phyloP scores from a whole-genome alignment of 1,140 invertebrate genomes.

The Gyrodactylus salaris region DNA sequence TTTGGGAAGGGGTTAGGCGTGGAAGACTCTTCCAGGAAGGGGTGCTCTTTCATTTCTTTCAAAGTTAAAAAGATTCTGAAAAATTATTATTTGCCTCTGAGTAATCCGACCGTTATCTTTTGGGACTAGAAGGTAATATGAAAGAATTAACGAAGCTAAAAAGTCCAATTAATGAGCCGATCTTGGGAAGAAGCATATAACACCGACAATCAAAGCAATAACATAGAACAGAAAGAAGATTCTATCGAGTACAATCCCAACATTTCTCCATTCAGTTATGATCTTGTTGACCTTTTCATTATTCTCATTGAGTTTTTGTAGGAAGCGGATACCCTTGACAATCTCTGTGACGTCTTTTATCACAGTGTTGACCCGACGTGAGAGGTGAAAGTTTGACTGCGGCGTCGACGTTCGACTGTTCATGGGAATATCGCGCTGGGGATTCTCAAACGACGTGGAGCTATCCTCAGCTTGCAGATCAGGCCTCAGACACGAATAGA shows the following conservation, averaged over 20 bases:
- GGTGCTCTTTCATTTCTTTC: too few relatives aligned
- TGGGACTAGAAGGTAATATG: too few relatives aligned
- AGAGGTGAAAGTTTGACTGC: neutral
- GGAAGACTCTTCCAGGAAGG: too few relatives aligned
- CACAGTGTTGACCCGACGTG: neutral
- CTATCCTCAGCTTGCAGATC: neutral
- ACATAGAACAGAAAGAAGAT: conserved; percentile 10
- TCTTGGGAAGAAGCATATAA: conserved; percentile 9
- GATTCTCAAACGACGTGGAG: neutral
- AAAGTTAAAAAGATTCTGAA: too few relatives aligned
- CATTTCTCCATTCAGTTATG: conserved; percentile 9
- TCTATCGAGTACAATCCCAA: conserved; percentile 10
- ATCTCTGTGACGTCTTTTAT: conserved; percentile 6
- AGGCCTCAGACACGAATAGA: neutral
- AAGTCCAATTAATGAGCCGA: conserved; percentile 1
- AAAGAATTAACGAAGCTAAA: too few relatives aligned
- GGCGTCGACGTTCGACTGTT: neutral
- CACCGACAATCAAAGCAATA: conserved; percentile 10
- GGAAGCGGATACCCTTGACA: conserved; percentile 3
- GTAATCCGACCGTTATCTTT: too few relatives aligned
- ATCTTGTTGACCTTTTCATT: conserved; percentile 7
- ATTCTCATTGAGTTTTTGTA: conserved; percentile 6
- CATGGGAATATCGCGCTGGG: neutral
- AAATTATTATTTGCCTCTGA: too few relatives aligned
- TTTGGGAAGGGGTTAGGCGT: too few relatives aligned